These are phyloP conservation scores for Amniataba percoides DNA, from an alignment of 2,797 vertebrate genomes.

Conservation along the genomic window DNA sequence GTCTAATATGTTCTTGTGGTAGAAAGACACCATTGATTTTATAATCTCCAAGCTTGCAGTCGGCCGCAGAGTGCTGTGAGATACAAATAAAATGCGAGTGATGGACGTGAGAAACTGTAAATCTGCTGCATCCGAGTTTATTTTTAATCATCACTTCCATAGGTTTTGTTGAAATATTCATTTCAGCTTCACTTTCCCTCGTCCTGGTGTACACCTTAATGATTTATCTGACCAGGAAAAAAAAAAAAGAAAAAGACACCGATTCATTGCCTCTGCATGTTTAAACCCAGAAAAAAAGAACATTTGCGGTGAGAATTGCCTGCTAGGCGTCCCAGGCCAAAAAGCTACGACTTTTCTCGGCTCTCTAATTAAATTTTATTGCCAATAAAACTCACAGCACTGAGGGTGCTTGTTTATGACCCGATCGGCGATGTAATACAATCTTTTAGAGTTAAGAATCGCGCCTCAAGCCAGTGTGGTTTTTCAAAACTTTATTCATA, in stretches of 20 bases:
- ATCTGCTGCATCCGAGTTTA: not conserved
- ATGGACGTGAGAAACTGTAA: not conserved
- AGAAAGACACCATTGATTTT: constrained; percentile 3
- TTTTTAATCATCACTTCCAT: not conserved
- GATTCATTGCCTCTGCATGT: constrained; percentile 86
- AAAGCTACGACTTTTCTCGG: constrained; percentile 91
- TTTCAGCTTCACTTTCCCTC: not conserved
- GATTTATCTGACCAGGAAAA: not conserved
- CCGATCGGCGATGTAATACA: constrained; percentile 52
- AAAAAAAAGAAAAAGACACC: not conserved
- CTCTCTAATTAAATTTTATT: constrained; percentile 94
- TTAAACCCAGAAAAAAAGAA: constrained; percentile 87
- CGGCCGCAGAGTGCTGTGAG: not conserved
- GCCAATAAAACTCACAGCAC: constrained; percentile 85
- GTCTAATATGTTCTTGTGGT: no score
- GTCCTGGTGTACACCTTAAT: not conserved
- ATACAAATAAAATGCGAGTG: not conserved
- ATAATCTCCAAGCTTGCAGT: not conserved
- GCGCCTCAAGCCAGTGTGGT: constrained; percentile 20
- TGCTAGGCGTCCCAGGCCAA: constrained; percentile 89
- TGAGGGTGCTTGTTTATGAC: constrained; percentile 76
- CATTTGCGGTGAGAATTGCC: constrained; percentile 86
- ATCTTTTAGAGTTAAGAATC: constrained; percentile 56
- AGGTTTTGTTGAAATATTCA: constrained; percentile 32
- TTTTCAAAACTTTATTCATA: constrained; percentile 27